These are phyloP conservation scores for Rhynchomys soricoides DNA, from an alignment of 2,113 vertebrate genomes.

Conservation along the genomic window DNA sequence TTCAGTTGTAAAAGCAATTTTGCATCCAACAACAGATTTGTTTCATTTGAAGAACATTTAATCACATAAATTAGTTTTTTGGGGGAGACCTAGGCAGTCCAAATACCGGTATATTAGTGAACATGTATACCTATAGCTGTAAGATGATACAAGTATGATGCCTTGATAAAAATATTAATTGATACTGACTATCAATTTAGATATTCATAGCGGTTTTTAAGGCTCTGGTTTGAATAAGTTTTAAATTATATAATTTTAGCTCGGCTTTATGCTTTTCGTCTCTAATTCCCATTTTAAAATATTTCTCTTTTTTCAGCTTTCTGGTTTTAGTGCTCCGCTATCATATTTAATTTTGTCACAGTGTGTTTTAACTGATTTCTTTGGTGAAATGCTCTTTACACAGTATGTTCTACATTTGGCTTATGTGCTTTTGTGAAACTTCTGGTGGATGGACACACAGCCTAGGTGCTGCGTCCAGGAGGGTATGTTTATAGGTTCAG, in stretches of 20 bases:
- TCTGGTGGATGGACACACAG: not conserved
- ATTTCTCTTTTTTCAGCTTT: not conserved
- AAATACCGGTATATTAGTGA: not conserved
- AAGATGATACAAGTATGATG: not conserved
- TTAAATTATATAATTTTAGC: not conserved
- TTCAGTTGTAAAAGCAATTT: conserved; percentile 48
- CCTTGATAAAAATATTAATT: not conserved
- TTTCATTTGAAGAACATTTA: conserved; percentile 44
- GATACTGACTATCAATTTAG: not conserved
- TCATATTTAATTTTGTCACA: not conserved
- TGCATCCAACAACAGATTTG: not conserved
- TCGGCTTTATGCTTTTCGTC: not conserved
- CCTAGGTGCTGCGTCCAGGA: not conserved
- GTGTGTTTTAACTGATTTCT: not conserved
- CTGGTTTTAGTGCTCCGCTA: not conserved
- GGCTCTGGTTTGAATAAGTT: not conserved
- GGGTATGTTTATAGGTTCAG: not conserved
- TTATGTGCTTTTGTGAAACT: conserved; percentile 14
- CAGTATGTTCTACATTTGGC: not conserved
- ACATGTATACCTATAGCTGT: not conserved
- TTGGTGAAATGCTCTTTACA: not conserved
- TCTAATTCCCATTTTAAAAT: not conserved
- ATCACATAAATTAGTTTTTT: not conserved
- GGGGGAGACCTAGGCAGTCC: not conserved
- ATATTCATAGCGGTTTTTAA: not conserved